Evolutionary conservation across 2,797 vertebrate genomes (phyloP).

Genomic region (Nannoperca obscura): DNA sequence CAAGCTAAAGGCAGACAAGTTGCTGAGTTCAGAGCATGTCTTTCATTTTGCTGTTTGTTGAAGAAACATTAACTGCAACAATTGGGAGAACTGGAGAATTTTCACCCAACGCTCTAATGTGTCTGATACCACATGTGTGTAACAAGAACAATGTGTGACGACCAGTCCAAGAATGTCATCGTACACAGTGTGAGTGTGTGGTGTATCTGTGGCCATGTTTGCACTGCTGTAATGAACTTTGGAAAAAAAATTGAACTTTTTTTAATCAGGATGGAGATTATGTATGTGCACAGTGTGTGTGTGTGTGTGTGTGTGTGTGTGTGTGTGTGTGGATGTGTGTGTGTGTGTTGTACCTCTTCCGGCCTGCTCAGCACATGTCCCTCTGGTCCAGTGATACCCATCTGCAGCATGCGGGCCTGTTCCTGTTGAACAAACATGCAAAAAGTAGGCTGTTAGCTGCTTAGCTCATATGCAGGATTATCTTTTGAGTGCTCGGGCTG

Average conservation of each 20-base stretch:
- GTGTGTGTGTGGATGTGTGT: background rate
- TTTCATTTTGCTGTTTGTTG: constrained; percentile 60
- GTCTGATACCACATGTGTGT: constrained; percentile 63
- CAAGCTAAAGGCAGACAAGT: constrained; percentile 16
- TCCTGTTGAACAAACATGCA: constrained; percentile 85
- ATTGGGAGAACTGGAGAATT: constrained; percentile 29
- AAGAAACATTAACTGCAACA: constrained; percentile 49
- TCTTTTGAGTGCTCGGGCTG: constrained; percentile 10
- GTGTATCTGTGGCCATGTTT: constrained; percentile 11
- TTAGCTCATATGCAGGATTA: constrained; percentile 1
- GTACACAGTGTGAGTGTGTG: constrained; percentile 3
- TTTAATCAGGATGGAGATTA: constrained; percentile 10
- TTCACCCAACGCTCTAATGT: constrained; percentile 35
- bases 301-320: background rate
- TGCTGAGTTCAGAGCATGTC: constrained; percentile 27
- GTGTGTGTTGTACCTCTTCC: constrained; percentile 89
- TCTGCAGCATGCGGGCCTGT: constrained; percentile 95
- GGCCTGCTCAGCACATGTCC: constrained; percentile 97
- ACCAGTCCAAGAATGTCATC: constrained; percentile 12
- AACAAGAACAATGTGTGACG: constrained; percentile 59
- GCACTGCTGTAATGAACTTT: background rate
- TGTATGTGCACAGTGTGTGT: background rate
- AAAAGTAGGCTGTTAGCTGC: constrained; percentile 4
- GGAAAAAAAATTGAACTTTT: background rate
- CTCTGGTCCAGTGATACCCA: constrained; percentile 98